Evolutionary conservation across 1,140 invertebrate species (phyloP).

Genomic region (Leptinotarsa defecta): DNA sequence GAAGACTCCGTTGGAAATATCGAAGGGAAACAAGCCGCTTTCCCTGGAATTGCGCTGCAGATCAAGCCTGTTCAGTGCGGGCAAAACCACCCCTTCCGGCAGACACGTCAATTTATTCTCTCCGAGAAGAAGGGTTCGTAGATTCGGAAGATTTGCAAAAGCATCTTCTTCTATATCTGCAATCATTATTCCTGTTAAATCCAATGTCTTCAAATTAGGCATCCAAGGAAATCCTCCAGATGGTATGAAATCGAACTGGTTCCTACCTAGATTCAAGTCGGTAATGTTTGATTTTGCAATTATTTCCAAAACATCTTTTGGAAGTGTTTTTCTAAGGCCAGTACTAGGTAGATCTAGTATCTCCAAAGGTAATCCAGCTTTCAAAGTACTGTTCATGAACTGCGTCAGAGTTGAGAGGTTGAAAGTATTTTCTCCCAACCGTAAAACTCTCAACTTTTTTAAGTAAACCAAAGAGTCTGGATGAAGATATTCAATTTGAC

Average conservation of each 20-base stretch:
- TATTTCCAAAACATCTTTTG: conserved; percentile 55
- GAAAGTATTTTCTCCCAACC: conserved; percentile 59
- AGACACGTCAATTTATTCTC: conserved; percentile 59
- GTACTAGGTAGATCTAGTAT: conserved; percentile 58
- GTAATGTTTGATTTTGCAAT: conserved; percentile 59
- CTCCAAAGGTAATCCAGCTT: conserved; percentile 55
- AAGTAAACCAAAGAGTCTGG: conserved; percentile 57
- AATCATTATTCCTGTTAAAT: conserved; percentile 56
- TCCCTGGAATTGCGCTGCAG: conserved; percentile 58
- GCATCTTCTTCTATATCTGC: conserved; percentile 51
- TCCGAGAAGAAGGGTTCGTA: conserved; percentile 57
- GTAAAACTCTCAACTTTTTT: conserved; percentile 56
- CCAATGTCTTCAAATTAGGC: conserved; percentile 58
- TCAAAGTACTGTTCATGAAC: conserved; percentile 53
- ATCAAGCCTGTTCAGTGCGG: conserved; percentile 58
- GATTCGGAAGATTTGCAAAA: conserved; percentile 57
- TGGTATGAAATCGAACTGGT: conserved; percentile 61
- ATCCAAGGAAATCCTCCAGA: conserved; percentile 60
- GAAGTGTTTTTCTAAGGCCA: conserved; percentile 59
- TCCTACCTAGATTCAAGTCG: conserved; percentile 58
- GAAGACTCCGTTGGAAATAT: conserved; percentile 53
- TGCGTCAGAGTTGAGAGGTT: conserved; percentile 55
- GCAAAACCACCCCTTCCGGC: conserved; percentile 56
- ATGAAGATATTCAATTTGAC: conserved; percentile 60
- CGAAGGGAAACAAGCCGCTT: conserved; percentile 53